Percentiles rank a stretch among this genome's conserved stretches.
phyloP scores from a whole-genome alignment of 2,888 invertebrate species.

The Papilio demoleus region DNA sequence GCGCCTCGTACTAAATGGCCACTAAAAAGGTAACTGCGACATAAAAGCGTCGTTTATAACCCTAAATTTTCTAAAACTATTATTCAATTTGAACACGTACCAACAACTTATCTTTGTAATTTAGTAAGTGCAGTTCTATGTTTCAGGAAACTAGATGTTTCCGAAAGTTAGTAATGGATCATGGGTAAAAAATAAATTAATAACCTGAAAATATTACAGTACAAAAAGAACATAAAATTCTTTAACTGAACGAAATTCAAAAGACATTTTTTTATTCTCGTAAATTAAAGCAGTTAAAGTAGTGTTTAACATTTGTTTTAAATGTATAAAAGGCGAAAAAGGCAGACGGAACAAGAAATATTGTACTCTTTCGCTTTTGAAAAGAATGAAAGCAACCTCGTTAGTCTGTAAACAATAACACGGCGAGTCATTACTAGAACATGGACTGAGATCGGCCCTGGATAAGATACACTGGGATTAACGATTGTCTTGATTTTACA shows the following conservation, averaged over 20 bases:
- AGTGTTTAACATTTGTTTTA: constrained; percentile 16
- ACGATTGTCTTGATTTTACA: constrained; percentile 16
- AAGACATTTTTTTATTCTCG: too few relatives aligned
- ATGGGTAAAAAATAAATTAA: too few relatives aligned
- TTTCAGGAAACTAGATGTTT: constrained; percentile 2
- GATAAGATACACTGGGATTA: constrained; percentile 16
- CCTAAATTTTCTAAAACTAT: constrained; percentile 29
- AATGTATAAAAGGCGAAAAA: too few relatives aligned
- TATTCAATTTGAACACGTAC: constrained; percentile 24
- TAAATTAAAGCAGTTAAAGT: too few relatives aligned
- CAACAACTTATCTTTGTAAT: constrained; percentile 19
- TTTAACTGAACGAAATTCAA: too few relatives aligned
- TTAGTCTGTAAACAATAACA: constrained; percentile 32
- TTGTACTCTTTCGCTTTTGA: constrained; percentile 23
- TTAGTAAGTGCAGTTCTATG: background rate
- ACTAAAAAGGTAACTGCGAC: constrained; percentile 33
- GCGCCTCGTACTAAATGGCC: constrained; percentile 20
- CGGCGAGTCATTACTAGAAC: constrained; percentile 24
- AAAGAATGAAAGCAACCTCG: constrained; percentile 35
- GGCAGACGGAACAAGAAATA: constrained; percentile 18
- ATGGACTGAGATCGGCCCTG: constrained; percentile 10
- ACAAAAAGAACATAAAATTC: too few relatives aligned
- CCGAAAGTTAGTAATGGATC: too few relatives aligned
- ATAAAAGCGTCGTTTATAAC: constrained; percentile 20
- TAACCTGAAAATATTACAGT: too few relatives aligned